Evolutionary conservation across 2,797 vertebrate species (phyloP), one percentile per base, ranked within the genome.

Genomic region (Enteromius fasciolatus): DNA sequence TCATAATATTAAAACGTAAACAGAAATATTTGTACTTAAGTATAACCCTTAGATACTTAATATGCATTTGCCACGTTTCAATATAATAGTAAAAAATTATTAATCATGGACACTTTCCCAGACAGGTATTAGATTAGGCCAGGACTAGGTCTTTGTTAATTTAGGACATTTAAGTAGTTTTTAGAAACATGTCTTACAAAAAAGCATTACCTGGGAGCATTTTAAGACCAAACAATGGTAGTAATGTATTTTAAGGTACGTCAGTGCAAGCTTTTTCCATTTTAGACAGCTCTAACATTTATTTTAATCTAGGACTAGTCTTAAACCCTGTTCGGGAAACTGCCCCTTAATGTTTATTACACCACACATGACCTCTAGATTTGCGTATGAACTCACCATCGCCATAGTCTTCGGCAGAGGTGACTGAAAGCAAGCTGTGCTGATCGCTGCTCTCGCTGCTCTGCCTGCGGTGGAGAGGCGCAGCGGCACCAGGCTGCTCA

Each of bases 381-480:
- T 46, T 18, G 68, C 2, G 2, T 33, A 12, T 31, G 63, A 20
- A 84, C 96, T 74, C 94, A 99, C 98, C 98, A 31, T 99, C 98
- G 90, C 97, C 96, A 89, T 96, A 98, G 14, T 99, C 98, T 88
- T 98, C 97, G 0, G 92, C 87, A 73, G 97, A 98, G 77, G 96
- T 94, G 85, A 98, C 95, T 14, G 98, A 99, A 86, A 99, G 93
- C 92, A 99, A 95, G 92, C 98, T 99, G 92, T 98, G 97, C 93
- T 97, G 95, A 92, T 99, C 98, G 83, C 97, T 98, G 91, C 93
- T 96, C 91, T 97, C 96, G 14, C 96, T 97, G 91, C 98, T 97
- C 87, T 95, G 95, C 61, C 94, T 93, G 66, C 96, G 96, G 85
- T 95, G 95, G 80, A 94, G 91, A 41, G 92, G 91, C 64, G 92